Conservation (phyloP, 2,888 invertebrate species). For the Emmelina monodactyla region DNA sequence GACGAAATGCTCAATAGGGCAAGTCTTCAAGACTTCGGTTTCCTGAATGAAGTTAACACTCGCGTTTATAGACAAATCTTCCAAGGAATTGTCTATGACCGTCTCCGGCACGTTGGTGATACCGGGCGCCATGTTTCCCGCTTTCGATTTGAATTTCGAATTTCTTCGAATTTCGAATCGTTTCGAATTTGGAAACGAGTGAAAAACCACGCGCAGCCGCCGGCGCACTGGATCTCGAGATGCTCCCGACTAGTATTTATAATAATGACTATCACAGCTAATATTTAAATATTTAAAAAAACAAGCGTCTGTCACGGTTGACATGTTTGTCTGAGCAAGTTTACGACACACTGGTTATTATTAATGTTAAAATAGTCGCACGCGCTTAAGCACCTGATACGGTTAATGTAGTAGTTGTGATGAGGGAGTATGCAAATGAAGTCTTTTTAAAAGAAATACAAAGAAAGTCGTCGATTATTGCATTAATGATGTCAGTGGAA, state of each 20-base stretch:
- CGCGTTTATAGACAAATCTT: slow-evolving; percentile 6
- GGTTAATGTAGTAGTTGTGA: no score
- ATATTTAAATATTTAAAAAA: slow-evolving; percentile 12
- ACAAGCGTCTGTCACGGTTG: not conserved
- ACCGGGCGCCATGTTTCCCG: slow-evolving; percentile 41
- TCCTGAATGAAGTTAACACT: slow-evolving; percentile 20
- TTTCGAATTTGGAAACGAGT: no score
- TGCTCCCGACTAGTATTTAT: slow-evolving; percentile 41
- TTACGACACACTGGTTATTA: slow-evolving; percentile 2
- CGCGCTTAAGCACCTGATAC: no score
- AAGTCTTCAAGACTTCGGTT: slow-evolving; percentile 23
- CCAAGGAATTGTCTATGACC: slow-evolving; percentile 26
- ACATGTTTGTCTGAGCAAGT: no score
- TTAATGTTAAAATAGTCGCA: no score
- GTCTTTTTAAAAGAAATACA: no score
- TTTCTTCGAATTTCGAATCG: slow-evolving; percentile 1
- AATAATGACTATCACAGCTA: slow-evolving; percentile 25
- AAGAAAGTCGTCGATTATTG: no score
- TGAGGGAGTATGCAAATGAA: no score
- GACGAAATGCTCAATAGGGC: slow-evolving; percentile 27
- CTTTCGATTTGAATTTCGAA: no score
- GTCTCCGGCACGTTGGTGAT: slow-evolving; percentile 32
- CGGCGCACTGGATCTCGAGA: slow-evolving; percentile 33
- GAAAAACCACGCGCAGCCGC: slow-evolving; percentile 24
- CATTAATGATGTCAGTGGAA: no score